Evolutionary conservation across 2,888 invertebrate species (phyloP), one percentile per base, ranked within the genome.

Genomic region (Rotaria sp.): DNA sequence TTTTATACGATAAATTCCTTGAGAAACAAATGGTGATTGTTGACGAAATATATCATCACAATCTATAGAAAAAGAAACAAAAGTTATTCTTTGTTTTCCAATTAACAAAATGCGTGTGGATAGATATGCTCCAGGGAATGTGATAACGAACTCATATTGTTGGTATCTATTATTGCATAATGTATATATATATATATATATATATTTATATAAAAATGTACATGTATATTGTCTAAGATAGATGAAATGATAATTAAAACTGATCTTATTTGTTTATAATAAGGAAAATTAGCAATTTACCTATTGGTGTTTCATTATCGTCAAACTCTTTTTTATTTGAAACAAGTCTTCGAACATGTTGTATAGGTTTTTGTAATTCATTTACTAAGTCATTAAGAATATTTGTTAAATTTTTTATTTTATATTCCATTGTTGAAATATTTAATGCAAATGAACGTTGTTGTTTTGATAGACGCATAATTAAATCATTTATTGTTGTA

Each of bases 21-120:
- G 26, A 26, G 41, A n/a, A 80, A 45, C 41, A 26, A 45, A 8
- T 45, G 80, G 24, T 45, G 45, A 8, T 45, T 45, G 80, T 45
- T 80, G 80, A 45, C 45, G 41, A 45, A 45, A 38, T n/a, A 80
- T 41, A 45, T 80, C 80, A 80, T 80, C 80, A 45, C 80, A 80
- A 80, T 80, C 80, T 80, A 38, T 67, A 35, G 67, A 67, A 67
- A 67, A 67, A 67, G 67, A 67, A 67, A 67, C 67, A 67, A 67
- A 50, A 35, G 21, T 67, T 35, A n/a, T 67, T 35, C 67, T 67
- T 67, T 67, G 67, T 67, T 67, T 67, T 67, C 67, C 67, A 67
- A 67, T 67, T 67, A 67, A 35, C 67, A 67, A 67, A 67, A 67
- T 3, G 67, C 35, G 35, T 67, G 67, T 21, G 30, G 67, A 67